These are phyloP conservation scores for Actenoides hombroni DNA, from an alignment of 2,113 vertebrate genomes.

Conservation along the genomic window DNA sequence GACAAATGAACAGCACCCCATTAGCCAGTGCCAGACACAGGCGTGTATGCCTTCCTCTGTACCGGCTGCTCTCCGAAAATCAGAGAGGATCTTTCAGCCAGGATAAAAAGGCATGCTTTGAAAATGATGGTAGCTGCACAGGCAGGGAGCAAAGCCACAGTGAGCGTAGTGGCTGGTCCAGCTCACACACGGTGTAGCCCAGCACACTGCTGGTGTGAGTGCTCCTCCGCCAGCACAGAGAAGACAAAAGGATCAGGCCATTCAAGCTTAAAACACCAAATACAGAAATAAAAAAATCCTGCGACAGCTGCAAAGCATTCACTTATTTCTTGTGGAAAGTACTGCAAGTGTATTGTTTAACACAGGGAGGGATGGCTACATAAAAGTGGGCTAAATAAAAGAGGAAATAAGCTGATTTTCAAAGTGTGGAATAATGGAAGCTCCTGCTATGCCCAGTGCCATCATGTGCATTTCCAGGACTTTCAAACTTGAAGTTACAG, in stretches of 20 bases:
- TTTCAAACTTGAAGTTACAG: neutral
- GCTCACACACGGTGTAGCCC: rapidly evolving
- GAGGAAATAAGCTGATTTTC: neutral
- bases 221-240: rapidly evolving
- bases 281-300: neutral
- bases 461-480: neutral
- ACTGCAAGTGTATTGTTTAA: neutral
- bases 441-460: neutral
- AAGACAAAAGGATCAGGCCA: neutral
- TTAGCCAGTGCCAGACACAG: neutral
- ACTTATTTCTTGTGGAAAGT: neutral
- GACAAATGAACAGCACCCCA: neutral
- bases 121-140: neutral
- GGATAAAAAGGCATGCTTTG: neutral
- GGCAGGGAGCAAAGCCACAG: neutral
- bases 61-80: neutral
- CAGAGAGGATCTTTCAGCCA: neutral
- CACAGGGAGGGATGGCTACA: neutral
- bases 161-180: rapidly evolving
- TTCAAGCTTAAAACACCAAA: neutral
- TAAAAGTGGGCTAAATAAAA: neutral
- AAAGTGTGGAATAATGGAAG: neutral
- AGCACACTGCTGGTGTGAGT: rapidly evolving
- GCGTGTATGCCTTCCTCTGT: neutral
- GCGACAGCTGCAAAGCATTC: neutral